A percentile compares a stretch with the other conserved stretches of the same genome.
Conservation (phyloP, 2,797 vertebrate species). For the Champsocephalus gunnari region DNA sequence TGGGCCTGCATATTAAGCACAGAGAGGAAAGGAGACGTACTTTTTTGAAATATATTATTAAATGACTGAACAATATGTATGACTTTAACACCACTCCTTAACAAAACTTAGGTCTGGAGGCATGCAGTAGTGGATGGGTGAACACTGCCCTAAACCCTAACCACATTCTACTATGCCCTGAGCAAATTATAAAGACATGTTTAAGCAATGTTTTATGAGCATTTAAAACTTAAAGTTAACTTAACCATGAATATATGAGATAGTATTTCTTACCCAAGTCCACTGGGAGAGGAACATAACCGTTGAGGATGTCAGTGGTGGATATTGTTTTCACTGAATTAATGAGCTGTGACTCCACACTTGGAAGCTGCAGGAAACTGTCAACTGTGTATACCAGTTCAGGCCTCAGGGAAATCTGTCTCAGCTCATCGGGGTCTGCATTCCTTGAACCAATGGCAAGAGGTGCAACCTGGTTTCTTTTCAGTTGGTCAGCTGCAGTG, state of each 20-base stretch:
- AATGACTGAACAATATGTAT: background rate
- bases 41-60: background rate
- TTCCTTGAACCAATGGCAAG: constrained; percentile 87
- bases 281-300: constrained; percentile 25
- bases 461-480: constrained; percentile 87
- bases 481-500: constrained; percentile 86
- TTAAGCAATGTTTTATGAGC: background rate
- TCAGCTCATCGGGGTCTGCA: constrained; percentile 86
- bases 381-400: constrained; percentile 87
- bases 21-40: background rate
- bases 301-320: constrained; percentile 58
- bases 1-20: constrained; percentile 54
- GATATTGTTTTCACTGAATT: constrained; percentile 87
- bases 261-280: constrained; percentile 67
- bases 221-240: background rate
- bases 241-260: background rate
- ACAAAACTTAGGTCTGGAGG: background rate
- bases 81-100: background rate
- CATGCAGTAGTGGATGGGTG: background rate
- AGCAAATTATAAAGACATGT: background rate
- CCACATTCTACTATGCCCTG: too few species aligned
- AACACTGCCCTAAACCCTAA: background rate
- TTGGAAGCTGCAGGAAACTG: constrained; percentile 88
- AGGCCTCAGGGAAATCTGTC: constrained; percentile 88
- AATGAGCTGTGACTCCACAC: constrained; percentile 87